Conservation (phyloP, 2,797 vertebrate species). For the Balearica regulorum region DNA sequence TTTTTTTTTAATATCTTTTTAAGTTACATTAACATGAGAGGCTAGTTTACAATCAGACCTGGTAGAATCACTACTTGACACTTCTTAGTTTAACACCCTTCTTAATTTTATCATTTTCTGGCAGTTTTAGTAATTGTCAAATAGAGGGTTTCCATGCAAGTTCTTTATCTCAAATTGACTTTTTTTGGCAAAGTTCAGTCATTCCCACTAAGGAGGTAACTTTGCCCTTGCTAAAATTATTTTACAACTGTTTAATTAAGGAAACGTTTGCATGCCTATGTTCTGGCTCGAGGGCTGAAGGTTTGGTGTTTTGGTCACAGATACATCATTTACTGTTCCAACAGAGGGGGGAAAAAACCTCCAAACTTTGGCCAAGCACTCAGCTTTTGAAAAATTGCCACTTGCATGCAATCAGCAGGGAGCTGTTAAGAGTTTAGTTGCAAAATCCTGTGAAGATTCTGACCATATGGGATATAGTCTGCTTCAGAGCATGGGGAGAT, state of each 20-base stretch:
- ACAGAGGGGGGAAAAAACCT: not conserved
- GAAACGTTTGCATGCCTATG: not conserved
- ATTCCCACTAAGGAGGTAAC: not conserved
- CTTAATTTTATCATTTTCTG: not conserved
- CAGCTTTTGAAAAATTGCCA: conserved; percentile 50
- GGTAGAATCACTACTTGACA: not conserved
- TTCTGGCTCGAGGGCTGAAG: not conserved
- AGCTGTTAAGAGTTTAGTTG: conserved; percentile 41
- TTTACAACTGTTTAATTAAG: conserved; percentile 11
- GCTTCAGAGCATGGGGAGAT: not conserved
- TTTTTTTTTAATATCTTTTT: not conserved
- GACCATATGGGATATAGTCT: conserved; percentile 21
- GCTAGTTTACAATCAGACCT: not conserved
- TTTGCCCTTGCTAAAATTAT: not conserved
- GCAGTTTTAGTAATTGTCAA: not conserved
- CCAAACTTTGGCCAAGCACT: conserved; percentile 1
- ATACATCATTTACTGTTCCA: conserved; percentile 30
- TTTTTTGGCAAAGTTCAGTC: not conserved
- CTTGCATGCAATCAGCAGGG: conserved; percentile 45
- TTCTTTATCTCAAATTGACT: not conserved
- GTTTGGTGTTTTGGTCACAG: conserved; percentile 21
- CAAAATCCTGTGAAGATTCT: conserved; percentile 54
- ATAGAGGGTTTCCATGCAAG: not conserved
- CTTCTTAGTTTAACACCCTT: not conserved
- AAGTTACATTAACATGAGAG: not conserved